These are phyloP conservation scores for Eretmocerus hayati DNA, from an alignment of 2,888 invertebrate genomes.

Conservation along the genomic window DNA sequence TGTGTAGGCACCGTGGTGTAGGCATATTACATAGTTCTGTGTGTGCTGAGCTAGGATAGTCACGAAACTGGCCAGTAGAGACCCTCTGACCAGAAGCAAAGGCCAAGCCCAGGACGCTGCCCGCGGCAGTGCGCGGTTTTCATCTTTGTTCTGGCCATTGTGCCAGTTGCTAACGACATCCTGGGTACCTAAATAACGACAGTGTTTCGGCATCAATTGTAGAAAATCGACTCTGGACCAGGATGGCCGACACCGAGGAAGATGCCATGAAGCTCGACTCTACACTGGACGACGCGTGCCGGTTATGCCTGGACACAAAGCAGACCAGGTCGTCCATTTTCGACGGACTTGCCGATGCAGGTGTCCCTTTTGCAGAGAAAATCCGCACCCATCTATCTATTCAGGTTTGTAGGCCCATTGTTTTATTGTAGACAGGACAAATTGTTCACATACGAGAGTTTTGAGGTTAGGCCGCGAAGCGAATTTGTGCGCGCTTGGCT, in stretches of 20 bases:
- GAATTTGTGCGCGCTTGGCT: background rate
- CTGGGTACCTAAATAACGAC: too few species aligned
- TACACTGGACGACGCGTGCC: constrained; percentile 54
- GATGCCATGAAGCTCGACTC: too few species aligned
- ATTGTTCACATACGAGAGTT: background rate
- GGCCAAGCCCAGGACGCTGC: too few species aligned
- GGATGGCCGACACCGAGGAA: constrained; percentile 16
- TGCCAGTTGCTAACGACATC: too few species aligned
- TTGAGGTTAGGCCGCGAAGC: constrained; percentile 10
- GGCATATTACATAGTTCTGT: too few species aligned
- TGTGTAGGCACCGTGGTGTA: too few species aligned
- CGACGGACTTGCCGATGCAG: constrained; percentile 49
- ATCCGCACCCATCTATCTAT: constrained; percentile 61
- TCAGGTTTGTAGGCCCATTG: constrained; percentile 49
- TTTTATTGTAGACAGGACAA: background rate
- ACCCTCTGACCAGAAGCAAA: too few species aligned
- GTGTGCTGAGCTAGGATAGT: too few species aligned
- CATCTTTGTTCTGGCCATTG: too few species aligned
- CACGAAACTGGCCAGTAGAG: too few species aligned
- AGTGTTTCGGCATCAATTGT: background rate
- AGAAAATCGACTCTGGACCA: background rate
- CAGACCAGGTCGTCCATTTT: constrained; percentile 58
- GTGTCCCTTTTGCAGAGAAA: constrained; percentile 53
- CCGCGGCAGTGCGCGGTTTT: too few species aligned
- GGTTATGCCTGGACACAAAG: constrained; percentile 58